Evolutionary conservation across 2,888 invertebrate species (phyloP).

Genomic region (Drosophila phalerata): DNA sequence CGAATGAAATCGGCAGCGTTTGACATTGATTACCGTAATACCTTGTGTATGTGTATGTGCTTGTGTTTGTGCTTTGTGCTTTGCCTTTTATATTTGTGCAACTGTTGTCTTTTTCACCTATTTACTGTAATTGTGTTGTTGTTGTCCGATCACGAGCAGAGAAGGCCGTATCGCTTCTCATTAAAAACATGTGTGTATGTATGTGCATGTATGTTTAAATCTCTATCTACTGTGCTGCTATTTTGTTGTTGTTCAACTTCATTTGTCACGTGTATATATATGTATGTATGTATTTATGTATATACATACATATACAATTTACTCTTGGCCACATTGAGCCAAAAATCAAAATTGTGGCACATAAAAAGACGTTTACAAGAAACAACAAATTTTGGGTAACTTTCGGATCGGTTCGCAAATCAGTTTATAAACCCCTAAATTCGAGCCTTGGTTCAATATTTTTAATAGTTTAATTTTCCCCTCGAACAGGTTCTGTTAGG

Average conservation of each 20-base stretch:
- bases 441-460: no score
- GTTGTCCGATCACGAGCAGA: constrained; percentile 65
- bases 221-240: constrained; percentile 17
- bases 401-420: no score
- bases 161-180: constrained; percentile 68
- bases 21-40: constrained; percentile 83
- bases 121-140: constrained; percentile 77
- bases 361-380: background rate
- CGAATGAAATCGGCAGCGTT: constrained; percentile 77
- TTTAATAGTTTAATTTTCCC: no score
- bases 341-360: constrained; percentile 21
- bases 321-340: constrained; percentile 34
- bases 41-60: constrained; percentile 47
- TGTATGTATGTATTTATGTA: no score
- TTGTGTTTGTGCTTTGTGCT: constrained; percentile 39
- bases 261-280: constrained; percentile 48
- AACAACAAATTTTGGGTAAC: no score
- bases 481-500: no score
- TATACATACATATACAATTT: no score
- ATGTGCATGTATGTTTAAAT: constrained; percentile 2
- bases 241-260: constrained; percentile 57
- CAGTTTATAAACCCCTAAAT: no score
- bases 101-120: constrained; percentile 76
- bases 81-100: constrained; percentile 71
- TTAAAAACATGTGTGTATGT: constrained; percentile 17